These are phyloP conservation scores for Littorina saxatilis DNA, from an alignment of 1,140 invertebrate species.

Conservation along the genomic window DNA sequence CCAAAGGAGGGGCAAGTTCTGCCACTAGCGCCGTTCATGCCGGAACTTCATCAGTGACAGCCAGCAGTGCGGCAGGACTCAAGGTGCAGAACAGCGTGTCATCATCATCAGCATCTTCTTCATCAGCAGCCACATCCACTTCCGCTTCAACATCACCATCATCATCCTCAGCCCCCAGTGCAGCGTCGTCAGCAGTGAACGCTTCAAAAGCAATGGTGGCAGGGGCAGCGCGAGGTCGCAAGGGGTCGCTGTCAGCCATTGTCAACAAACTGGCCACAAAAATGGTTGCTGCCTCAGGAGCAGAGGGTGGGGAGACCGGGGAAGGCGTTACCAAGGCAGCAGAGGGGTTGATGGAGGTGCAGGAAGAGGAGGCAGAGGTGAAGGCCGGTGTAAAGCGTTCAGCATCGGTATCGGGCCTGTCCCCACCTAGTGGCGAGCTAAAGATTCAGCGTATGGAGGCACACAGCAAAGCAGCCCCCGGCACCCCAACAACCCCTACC, in stretches of 20 bases:
- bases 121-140: neutral
- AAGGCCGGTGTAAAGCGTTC: slow-evolving; percentile 13
- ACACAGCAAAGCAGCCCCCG: neutral
- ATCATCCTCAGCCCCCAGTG: slow-evolving; percentile 20
- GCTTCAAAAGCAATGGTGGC: slow-evolving; percentile 32
- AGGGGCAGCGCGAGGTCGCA: slow-evolving; percentile 77
- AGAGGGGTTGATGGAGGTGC: neutral
- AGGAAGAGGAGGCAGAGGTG: neutral
- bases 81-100: too few relatives aligned
- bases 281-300: slow-evolving; percentile 3
- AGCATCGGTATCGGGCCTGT: slow-evolving; percentile 19
- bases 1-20: too few relatives aligned
- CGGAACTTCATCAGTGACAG: too few relatives aligned
- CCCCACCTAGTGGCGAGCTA: slow-evolving; percentile 12
- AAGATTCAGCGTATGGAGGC: slow-evolving; percentile 12
- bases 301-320: slow-evolving; percentile 6
- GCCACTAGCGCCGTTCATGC: too few relatives aligned
- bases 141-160: neutral
- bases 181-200: neutral
- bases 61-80: too few relatives aligned
- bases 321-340: neutral
- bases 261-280: slow-evolving; percentile 85
- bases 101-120: neutral
- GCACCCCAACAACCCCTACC: neutral
- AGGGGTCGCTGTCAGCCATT: slow-evolving; percentile 88